Conservation (phyloP, 2,888 invertebrate genomes). For the Trichogramma dendrolimi region DNA sequence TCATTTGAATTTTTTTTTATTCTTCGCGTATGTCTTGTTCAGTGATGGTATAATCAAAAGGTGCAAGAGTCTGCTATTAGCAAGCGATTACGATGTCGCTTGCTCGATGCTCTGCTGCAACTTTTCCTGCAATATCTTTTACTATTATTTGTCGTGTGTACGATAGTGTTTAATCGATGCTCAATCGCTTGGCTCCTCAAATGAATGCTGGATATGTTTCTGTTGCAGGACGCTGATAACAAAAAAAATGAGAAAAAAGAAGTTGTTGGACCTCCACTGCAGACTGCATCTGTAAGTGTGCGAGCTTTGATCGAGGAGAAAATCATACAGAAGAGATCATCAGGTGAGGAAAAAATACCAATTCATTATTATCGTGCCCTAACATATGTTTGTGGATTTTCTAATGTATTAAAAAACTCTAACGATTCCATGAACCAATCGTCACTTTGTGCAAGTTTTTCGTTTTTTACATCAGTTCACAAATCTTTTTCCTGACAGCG, state of each 20-base stretch:
- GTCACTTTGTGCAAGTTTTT: too few relatives aligned
- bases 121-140: too few relatives aligned
- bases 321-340: slow-evolving; percentile 80
- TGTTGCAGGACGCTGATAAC: slow-evolving; percentile 70
- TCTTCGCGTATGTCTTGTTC: background rate
- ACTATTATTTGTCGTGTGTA: background rate
- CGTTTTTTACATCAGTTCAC: too few relatives aligned
- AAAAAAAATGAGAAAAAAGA: slow-evolving; percentile 85
- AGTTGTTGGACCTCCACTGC: slow-evolving; percentile 74
- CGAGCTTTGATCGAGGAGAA: slow-evolving; percentile 88
- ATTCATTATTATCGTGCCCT: background rate
- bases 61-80: background rate
- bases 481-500: too few relatives aligned
- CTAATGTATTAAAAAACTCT: too few relatives aligned
- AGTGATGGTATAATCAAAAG: background rate
- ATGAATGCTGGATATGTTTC: slow-evolving; percentile 8
- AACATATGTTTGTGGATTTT: background rate
- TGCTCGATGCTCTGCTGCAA: too few relatives aligned
- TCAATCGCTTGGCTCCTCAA: background rate
- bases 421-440: too few relatives aligned
- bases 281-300: slow-evolving; percentile 89
- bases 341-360: slow-evolving; percentile 48
- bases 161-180: slow-evolving; percentile 2
- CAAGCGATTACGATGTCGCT: too few relatives aligned
- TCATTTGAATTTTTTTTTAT: background rate